Percentiles rank a stretch among this genome's conserved stretches.
Evolutionary conservation across 2,797 vertebrate genomes (phyloP).

Genomic region (Sandelia bainsii): DNA sequence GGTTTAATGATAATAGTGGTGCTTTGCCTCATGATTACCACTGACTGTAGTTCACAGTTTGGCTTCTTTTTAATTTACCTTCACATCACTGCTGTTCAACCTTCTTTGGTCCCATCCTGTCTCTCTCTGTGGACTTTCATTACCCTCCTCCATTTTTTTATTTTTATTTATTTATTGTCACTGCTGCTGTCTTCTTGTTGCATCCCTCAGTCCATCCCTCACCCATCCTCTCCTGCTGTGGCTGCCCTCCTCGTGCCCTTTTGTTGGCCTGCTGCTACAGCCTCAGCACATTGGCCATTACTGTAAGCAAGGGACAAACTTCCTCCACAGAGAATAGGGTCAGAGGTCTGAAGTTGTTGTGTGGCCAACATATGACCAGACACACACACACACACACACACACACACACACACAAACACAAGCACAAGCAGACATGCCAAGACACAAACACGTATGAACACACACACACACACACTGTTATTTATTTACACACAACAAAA

Average conservation of each 20-base stretch:
- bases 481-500: slow-evolving; percentile 73
- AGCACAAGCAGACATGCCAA: slow-evolving; percentile 17
- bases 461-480: slow-evolving; percentile 43
- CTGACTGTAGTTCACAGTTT: slow-evolving; percentile 41
- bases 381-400: slow-evolving; percentile 29
- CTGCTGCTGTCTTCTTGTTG: slow-evolving; percentile 22
- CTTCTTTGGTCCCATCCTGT: slow-evolving; percentile 6
- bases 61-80: slow-evolving; percentile 52
- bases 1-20: slow-evolving; percentile 13
- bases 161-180: slow-evolving; percentile 27
- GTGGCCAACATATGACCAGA: slow-evolving; percentile 29
- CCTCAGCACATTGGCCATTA: slow-evolving; percentile 62
- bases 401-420: slow-evolving; percentile 37
- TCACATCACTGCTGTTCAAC: slow-evolving; percentile 11
- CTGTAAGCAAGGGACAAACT: slow-evolving; percentile 51
- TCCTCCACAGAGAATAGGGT: slow-evolving; percentile 65
- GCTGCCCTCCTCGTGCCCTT: slow-evolving; percentile 59
- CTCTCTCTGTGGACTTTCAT: slow-evolving; percentile 45
- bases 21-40: slow-evolving; percentile 30
- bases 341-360: slow-evolving; percentile 68
- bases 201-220: slow-evolving; percentile 16
- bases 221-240: slow-evolving; percentile 49
- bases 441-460: slow-evolving; percentile 15
- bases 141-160: slow-evolving; percentile 33
- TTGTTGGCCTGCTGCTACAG: slow-evolving; percentile 48